Conservation (phyloP, 2,888 invertebrate species). For the Eustalomyia histrio region DNA sequence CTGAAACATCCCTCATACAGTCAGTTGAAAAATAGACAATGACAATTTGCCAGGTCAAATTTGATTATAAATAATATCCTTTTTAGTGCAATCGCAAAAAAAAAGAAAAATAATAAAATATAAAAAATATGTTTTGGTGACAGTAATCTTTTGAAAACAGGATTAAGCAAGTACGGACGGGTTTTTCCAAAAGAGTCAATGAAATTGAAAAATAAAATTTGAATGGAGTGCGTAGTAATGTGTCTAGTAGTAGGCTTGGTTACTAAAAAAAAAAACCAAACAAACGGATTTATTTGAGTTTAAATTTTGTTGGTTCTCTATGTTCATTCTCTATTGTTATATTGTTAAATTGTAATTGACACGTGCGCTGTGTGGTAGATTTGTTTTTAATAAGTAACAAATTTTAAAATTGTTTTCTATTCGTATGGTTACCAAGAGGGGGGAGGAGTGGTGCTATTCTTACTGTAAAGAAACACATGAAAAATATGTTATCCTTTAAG, state of each 20-base stretch:
- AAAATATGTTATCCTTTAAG: slow-evolving; percentile 66
- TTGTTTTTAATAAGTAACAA: slow-evolving; percentile 74
- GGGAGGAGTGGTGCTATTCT: neutral
- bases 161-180: slow-evolving; percentile 75
- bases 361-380: slow-evolving; percentile 73
- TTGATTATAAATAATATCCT: slow-evolving; percentile 74
- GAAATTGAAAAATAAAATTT: slow-evolving; percentile 40
- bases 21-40: slow-evolving; percentile 28
- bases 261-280: slow-evolving; percentile 52
- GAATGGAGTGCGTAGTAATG: neutral
- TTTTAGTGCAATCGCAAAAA: slow-evolving; percentile 45
- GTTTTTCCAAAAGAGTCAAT: slow-evolving; percentile 56
- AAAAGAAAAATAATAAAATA: slow-evolving; percentile 22
- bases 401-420: slow-evolving; percentile 47
- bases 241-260: slow-evolving; percentile 46
- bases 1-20: slow-evolving; percentile 40
- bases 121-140: slow-evolving; percentile 79
- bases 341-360: slow-evolving; percentile 69
- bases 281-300: slow-evolving; percentile 48
- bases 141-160: slow-evolving; percentile 78
- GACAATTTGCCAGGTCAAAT: slow-evolving; percentile 70
- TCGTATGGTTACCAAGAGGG: slow-evolving; percentile 1
- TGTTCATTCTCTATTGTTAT: slow-evolving; percentile 54
- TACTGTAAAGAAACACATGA: slow-evolving; percentile 53
- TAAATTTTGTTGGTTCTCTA: slow-evolving; percentile 16